Conservation (phyloP, 2,113 vertebrate genomes). For the Corapipo altera region DNA sequence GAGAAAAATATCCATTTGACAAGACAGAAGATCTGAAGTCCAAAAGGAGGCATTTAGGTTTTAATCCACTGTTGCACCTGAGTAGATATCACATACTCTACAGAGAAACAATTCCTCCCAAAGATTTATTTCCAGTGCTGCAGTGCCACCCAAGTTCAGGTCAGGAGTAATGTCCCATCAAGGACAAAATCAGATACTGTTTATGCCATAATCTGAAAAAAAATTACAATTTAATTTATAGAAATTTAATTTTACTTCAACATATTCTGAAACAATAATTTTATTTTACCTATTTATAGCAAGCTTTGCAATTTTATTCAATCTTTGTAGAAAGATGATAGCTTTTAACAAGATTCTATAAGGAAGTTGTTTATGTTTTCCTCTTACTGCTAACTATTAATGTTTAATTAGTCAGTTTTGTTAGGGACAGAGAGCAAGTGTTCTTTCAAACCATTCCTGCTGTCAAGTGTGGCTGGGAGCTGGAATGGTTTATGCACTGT, state of each 20-base stretch:
- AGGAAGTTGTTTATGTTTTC: background rate
- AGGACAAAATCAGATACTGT: background rate
- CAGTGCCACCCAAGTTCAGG: background rate
- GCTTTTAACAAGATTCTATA: background rate
- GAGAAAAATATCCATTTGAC: background rate
- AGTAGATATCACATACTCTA: background rate
- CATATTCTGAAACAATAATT: background rate
- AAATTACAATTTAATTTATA: rapidly evolving
- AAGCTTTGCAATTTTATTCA: background rate
- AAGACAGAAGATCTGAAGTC: background rate
- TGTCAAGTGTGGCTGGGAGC: background rate
- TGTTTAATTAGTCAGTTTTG: background rate
- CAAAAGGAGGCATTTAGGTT: background rate
- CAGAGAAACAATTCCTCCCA: background rate
- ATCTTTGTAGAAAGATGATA: background rate
- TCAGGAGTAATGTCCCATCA: background rate
- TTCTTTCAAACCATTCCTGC: background rate
- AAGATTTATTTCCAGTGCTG: background rate
- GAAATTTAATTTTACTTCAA: background rate
- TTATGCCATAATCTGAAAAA: background rate
- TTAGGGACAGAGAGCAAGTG: background rate
- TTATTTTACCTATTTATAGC: background rate
- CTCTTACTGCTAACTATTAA: background rate
- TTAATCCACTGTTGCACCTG: background rate
- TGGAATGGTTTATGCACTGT: background rate